Evolutionary conservation across 2,888 invertebrate genomes (phyloP), one percentile per base, ranked within the genome.

Genomic region (Ophion obscuratus): DNA sequence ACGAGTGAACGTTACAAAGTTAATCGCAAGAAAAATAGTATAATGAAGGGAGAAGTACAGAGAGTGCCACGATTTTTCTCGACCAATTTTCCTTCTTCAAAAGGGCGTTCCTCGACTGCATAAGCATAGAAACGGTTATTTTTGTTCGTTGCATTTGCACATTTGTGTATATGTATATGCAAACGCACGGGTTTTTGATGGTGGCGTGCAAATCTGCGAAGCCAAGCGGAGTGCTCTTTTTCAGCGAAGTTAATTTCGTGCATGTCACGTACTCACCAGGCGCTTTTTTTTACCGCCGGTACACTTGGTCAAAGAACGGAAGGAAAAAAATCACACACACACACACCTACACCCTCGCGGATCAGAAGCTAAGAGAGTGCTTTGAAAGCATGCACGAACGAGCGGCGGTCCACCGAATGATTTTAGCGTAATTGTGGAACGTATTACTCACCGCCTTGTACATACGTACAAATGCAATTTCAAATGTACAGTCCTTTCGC

Each of bases 231-330:
- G 67, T 81, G 74, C 44, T 77, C 81, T 81, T 77, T 81, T 74
- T 47, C 83, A 86, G 81, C 64, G 59, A 10, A 83, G 86, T 77
- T 85, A 87, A 87, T 87, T 87, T 74, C 81, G 83, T 70, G 80
- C 84, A 83, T 87, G 87, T 87, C 89, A 88, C 82, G 82, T 76
- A 81, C 74, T 78, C 75, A 17, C 57, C 53, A 59, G 59, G 81
- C 75, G 74, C 77, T 81, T 81, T 81, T 81, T 81, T 86, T 81
- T 62, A 61, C 75, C 57, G 31, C 59, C 14, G 70, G 53, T 68
- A 68, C 57, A 36, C 64, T 44, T 4, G 73, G 62, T 44, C 57
- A 57, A 81, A 75, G 76, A 86, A 86, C 75, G 74, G 70, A 47
- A 53, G 53, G 14, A 14, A 14, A 14, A 53, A 53, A 53, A 53